Conservation (phyloP, 1,140 invertebrate genomes). For the Zaprionus ghesquierei region DNA sequence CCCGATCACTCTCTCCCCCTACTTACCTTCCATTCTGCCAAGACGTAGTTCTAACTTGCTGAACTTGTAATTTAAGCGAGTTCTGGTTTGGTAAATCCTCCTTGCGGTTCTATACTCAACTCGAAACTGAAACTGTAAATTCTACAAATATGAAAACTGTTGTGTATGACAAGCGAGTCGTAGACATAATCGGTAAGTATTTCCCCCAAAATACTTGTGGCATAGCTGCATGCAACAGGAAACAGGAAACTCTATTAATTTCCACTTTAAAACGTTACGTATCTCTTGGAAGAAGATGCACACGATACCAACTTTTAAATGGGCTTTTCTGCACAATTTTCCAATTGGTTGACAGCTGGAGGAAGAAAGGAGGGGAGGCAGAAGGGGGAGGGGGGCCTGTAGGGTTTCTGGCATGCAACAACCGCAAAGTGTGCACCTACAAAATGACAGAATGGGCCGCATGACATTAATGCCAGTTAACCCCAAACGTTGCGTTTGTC, state of each 20-base stretch:
- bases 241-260: slow-evolving; percentile 11
- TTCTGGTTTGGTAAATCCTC: background rate
- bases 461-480: slow-evolving; percentile 80
- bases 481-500: slow-evolving; percentile 58
- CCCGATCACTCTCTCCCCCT: background rate
- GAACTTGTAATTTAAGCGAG: background rate
- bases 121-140: background rate
- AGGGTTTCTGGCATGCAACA: slow-evolving; percentile 26
- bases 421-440: slow-evolving; percentile 54
- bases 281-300: slow-evolving; percentile 27
- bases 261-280: slow-evolving; percentile 32
- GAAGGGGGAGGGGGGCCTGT: background rate
- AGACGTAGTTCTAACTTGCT: background rate
- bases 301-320: slow-evolving; percentile 39
- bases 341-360: slow-evolving; percentile 22
- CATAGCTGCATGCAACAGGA: background rate
- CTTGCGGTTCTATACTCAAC: too few species aligned
- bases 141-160: slow-evolving; percentile 2
- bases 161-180: slow-evolving; percentile 17
- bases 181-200: background rate
- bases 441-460: slow-evolving; percentile 55
- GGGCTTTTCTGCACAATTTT: slow-evolving; percentile 58
- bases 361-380: background rate
- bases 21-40: slow-evolving; percentile 15
- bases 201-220: background rate